Percentiles rank a stretch among this genome's conserved stretches.
Conservation (phyloP, 2,113 vertebrate species). For the Rhynchopsitta pachyrhyncha region DNA sequence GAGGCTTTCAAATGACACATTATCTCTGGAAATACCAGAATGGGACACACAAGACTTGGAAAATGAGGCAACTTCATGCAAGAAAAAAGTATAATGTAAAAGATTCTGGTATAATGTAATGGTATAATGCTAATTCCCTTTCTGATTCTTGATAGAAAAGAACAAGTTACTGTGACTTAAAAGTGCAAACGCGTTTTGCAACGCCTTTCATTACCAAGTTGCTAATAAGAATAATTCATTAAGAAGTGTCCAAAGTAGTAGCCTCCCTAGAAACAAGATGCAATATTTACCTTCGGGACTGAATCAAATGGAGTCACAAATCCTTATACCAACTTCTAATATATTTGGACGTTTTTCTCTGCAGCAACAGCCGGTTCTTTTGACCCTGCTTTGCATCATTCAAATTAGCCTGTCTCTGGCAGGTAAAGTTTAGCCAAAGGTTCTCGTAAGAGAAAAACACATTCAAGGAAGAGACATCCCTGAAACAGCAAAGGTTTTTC, state of each 20-base stretch:
- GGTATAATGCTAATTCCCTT: background rate
- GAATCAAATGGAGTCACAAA: conserved; percentile 17
- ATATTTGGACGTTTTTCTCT: background rate
- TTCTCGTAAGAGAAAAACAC: background rate
- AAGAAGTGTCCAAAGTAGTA: background rate
- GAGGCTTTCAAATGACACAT: background rate
- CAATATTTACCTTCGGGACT: background rate
- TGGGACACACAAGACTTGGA: background rate
- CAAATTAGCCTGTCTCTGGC: conserved; percentile 1
- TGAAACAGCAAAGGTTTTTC: background rate
- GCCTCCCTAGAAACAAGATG: background rate
- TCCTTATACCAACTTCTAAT: background rate
- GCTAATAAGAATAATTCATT: conserved; percentile 1
- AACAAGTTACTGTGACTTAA: background rate
- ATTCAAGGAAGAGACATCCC: background rate
- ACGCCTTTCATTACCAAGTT: conserved; percentile 37
- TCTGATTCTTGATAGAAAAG: background rate
- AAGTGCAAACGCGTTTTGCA: conserved; percentile 25
- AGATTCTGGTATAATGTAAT: background rate
- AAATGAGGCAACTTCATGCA: background rate
- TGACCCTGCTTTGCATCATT: conserved; percentile 26
- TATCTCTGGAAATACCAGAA: conserved; percentile 5
- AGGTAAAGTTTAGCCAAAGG: background rate
- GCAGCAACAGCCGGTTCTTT: conserved; percentile 2
- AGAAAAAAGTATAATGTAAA: background rate